Evolutionary conservation across 2,888 invertebrate genomes (phyloP).

Genomic region (Cataglyphis livida): DNA sequence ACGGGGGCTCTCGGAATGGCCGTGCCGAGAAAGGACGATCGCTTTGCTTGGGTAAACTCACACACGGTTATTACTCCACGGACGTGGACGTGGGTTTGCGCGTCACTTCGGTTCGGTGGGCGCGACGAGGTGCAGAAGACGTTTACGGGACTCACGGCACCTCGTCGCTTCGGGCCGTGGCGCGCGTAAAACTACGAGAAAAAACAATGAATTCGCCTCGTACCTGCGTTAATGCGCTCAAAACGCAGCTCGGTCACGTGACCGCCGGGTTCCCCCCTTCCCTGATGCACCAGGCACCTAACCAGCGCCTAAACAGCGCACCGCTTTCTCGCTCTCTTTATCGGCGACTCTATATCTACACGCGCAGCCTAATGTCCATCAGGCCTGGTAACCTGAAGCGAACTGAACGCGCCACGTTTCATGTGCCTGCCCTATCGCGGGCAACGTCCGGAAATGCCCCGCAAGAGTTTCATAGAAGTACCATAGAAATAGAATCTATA

Average conservation of each 20-base stretch:
- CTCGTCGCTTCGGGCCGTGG: constrained; percentile 76
- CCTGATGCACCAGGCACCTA: constrained; percentile 55
- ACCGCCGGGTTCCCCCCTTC: constrained; percentile 83
- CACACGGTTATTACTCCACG: constrained; percentile 66
- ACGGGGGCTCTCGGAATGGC: constrained; percentile 68
- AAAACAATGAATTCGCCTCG: constrained; percentile 85
- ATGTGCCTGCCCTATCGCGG: neutral
- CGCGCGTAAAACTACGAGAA: constrained; percentile 81
- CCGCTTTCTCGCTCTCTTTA: constrained; percentile 68
- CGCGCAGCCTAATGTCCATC: neutral
- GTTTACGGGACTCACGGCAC: constrained; percentile 71
- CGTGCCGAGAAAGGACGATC: constrained; percentile 60
- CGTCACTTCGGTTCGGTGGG: constrained; percentile 67
- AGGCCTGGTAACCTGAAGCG: constrained; percentile 17
- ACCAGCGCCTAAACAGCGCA: constrained; percentile 39
- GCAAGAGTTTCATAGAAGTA: neutral
- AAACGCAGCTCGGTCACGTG: constrained; percentile 90
- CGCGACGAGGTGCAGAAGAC: constrained; percentile 73
- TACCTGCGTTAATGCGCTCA: constrained; percentile 90
- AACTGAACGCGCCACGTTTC: constrained; percentile 23
- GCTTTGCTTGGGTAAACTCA: constrained; percentile 75
- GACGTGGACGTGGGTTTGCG: constrained; percentile 64
- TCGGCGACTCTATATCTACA: constrained; percentile 49
- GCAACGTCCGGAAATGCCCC: neutral
- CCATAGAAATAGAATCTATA: too few relatives aligned